Evolutionary conservation across 2,797 vertebrate genomes (phyloP).

Genomic region (Phoebastria nigripes): DNA sequence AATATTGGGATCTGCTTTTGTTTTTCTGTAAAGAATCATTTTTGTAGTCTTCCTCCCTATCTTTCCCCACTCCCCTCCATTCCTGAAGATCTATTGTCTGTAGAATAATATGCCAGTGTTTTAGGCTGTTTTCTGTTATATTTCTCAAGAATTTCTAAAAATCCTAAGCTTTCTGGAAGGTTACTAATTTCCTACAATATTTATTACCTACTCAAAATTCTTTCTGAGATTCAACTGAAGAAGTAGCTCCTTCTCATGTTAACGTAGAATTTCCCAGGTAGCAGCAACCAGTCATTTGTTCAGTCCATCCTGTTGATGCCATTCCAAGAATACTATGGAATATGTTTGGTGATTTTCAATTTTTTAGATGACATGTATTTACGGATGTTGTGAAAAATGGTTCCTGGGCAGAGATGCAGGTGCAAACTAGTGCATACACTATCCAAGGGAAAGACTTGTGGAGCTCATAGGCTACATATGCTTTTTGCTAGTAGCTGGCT

Average conservation of each 20-base stretch:
- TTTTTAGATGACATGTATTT: neutral
- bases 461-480: fast-evolving
- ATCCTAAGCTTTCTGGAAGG: neutral
- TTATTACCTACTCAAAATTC: neutral
- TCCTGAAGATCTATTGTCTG: neutral
- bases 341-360: neutral
- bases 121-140: neutral
- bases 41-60: neutral
- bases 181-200: neutral
- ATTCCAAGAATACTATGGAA: neutral
- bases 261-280: neutral
- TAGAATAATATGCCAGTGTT: neutral
- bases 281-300: neutral
- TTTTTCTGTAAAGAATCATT: neutral
- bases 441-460: neutral
- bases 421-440: neutral
- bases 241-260: neutral
- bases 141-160: neutral
- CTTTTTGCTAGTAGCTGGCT: neutral
- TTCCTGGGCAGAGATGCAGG: neutral
- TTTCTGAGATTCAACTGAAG: neutral
- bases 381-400: neutral
- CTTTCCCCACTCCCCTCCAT: neutral
- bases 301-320: fast-evolving
- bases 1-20: neutral